Evolutionary conservation across 2,113 vertebrate genomes (phyloP).

Genomic region (Bubo bubo): DNA sequence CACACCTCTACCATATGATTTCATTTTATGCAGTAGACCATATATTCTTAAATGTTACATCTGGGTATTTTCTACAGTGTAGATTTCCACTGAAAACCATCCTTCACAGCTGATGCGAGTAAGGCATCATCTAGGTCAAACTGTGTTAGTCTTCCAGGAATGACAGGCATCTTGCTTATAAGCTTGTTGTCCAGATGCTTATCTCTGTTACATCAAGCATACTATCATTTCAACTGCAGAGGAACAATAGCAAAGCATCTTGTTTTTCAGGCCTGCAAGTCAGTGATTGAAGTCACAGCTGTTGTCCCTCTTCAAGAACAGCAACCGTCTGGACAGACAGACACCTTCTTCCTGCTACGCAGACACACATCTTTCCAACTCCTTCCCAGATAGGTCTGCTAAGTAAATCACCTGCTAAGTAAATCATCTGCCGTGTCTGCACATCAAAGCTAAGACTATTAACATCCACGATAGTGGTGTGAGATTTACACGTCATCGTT

Average conservation of each 20-base stretch:
- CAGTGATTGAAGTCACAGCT: neutral
- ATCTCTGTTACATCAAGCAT: neutral
- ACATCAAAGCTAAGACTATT: neutral
- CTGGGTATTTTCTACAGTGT: neutral
- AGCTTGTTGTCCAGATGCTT: neutral
- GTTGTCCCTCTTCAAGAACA: neutral
- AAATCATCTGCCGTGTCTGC: neutral
- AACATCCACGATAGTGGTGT: too few species aligned
- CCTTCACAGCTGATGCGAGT: neutral
- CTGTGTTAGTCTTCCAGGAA: neutral
- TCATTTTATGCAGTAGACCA: neutral
- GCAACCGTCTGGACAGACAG: neutral
- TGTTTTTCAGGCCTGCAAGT: neutral
- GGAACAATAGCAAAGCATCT: neutral
- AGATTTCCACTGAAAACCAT: neutral
- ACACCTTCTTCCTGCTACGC: neutral
- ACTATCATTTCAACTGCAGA: neutral
- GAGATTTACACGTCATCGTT: rapidly evolving
- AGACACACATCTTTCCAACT: neutral
- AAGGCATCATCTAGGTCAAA: neutral
- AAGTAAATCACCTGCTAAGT: neutral
- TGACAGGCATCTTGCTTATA: neutral
- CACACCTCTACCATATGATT: neutral
- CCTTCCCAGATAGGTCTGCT: neutral
- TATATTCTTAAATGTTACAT: neutral